These are phyloP conservation scores for Hemicrepidius hirtus DNA, from an alignment of 2,888 invertebrate species.

Conservation along the genomic window DNA sequence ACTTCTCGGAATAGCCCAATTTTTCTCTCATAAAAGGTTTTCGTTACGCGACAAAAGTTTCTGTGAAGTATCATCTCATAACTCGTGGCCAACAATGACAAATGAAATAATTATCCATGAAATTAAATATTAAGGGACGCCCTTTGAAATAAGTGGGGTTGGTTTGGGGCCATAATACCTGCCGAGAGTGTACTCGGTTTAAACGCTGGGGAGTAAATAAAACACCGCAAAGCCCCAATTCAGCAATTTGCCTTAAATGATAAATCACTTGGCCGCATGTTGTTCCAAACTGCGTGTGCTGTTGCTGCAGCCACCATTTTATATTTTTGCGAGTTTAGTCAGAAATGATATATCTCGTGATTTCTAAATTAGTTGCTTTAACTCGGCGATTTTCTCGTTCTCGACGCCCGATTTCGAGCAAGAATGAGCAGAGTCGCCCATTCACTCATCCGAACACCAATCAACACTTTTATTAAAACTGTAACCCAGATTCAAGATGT, in stretches of 20 bases:
- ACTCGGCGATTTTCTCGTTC: constrained; percentile 8
- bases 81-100: constrained; percentile 35
- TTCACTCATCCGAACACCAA: constrained; percentile 5
- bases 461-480: constrained; percentile 27
- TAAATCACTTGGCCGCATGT: constrained; percentile 71
- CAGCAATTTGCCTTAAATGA: constrained; percentile 72
- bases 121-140: constrained; percentile 47
- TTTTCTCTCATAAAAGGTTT: constrained; percentile 32
- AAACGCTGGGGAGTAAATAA: constrained; percentile 67
- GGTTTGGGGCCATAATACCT: constrained; percentile 47
- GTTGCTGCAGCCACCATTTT: constrained; percentile 63
- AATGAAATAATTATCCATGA: constrained; percentile 48
- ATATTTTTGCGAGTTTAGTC: constrained; percentile 61
- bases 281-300: constrained; percentile 67
- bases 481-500: constrained; percentile 9
- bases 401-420: constrained; percentile 1
- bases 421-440: not conserved
- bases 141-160: constrained; percentile 41
- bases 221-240: constrained; percentile 71
- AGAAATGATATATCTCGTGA: constrained; percentile 48
- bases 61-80: constrained; percentile 41
- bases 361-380: constrained; percentile 38
- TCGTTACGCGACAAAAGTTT: constrained; percentile 31
- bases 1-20: constrained; percentile 40
- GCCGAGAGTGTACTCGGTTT: constrained; percentile 54